Conservation (phyloP, 2,888 invertebrate species). For the Folsomia candida region DNA sequence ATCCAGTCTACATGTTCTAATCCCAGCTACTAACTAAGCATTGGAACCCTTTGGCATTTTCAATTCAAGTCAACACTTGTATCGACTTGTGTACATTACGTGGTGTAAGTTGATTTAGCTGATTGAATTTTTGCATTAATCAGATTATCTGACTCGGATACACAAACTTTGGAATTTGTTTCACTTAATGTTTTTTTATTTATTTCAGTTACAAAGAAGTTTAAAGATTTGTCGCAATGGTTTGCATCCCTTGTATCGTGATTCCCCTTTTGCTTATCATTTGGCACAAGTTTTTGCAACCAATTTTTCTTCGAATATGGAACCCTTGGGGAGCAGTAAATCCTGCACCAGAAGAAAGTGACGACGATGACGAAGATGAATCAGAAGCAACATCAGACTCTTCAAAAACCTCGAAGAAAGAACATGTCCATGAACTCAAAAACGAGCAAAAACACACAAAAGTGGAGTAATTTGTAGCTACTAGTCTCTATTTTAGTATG, state of each 20-base stretch:
- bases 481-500: not conserved
- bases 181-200: too few species aligned
- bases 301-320: constrained; percentile 76
- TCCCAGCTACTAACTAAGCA: too few species aligned
- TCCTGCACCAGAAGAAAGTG: constrained; percentile 58
- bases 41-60: too few species aligned
- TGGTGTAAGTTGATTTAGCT: too few species aligned
- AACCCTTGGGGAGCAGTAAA: constrained; percentile 71
- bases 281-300: constrained; percentile 65
- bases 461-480: not conserved
- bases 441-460: constrained; percentile 9
- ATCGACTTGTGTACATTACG: too few species aligned
- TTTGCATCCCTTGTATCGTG: constrained; percentile 81
- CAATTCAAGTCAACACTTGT: too few species aligned
- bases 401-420: not conserved
- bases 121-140: too few species aligned
- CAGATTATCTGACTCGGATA: too few species aligned
- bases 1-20: too few species aligned
- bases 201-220: too few species aligned
- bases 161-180: too few species aligned
- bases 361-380: constrained; percentile 23
- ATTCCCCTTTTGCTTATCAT: constrained; percentile 62
- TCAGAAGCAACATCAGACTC: not conserved
- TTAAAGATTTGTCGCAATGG: too few species aligned
- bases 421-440: not conserved